Conservation (phyloP, 2,797 vertebrate species). For the Oophaga sylvatica region DNA sequence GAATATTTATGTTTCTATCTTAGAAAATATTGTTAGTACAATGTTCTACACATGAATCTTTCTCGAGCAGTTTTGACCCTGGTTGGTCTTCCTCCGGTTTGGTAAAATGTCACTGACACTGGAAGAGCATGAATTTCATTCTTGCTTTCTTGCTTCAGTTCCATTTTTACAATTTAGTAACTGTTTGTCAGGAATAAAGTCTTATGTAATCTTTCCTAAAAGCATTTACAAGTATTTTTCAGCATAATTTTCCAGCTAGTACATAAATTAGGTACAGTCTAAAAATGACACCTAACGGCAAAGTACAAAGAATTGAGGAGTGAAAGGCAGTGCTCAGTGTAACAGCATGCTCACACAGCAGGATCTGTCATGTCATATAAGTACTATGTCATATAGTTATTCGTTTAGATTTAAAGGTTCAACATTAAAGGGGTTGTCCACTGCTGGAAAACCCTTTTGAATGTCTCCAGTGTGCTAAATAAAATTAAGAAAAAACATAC, state of each 20-base stretch:
- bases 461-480: too few relatives aligned
- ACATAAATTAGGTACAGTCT: conserved; percentile 26
- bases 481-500: too few relatives aligned
- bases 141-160: neutral
- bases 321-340: neutral
- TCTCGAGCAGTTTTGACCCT: neutral
- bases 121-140: neutral
- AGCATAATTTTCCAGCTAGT: conserved; percentile 8
- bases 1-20: neutral
- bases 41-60: neutral
- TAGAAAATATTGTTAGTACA: neutral
- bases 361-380: too few relatives aligned
- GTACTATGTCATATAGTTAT: neutral
- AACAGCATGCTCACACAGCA: neutral
- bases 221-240: conserved; percentile 36
- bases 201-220: conserved; percentile 39
- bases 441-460: too few relatives aligned
- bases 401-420: neutral
- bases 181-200: conserved; percentile 27
- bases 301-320: neutral
- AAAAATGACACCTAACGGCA: conserved; percentile 24
- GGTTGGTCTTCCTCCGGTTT: neutral
- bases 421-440: too few relatives aligned
- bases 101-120: neutral
- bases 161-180: conserved; percentile 34